Conservation (phyloP, 2,888 invertebrate species). For the Caenorhabditis sp. region DNA sequence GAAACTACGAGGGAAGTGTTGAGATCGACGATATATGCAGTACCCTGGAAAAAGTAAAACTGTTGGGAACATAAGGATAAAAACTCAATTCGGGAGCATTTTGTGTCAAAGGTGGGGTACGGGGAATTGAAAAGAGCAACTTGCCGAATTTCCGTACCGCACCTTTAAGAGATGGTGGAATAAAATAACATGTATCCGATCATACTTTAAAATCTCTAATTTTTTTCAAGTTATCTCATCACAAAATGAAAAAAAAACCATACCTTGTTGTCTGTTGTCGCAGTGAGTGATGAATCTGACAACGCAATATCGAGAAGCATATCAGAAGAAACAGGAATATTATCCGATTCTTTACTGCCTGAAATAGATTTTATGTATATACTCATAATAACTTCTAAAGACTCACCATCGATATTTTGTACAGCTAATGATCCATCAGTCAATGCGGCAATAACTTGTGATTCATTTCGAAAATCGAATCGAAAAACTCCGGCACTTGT, state of each 20-base stretch:
- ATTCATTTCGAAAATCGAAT: constrained; percentile 42
- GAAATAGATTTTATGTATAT: not conserved
- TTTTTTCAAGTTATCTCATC: too few species aligned
- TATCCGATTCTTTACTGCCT: constrained; percentile 21
- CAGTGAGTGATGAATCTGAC: constrained; percentile 20
- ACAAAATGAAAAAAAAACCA: not conserved
- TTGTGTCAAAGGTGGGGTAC: not conserved
- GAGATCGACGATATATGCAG: constrained; percentile 36
- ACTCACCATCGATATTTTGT: constrained; percentile 25
- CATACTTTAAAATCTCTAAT: too few species aligned
- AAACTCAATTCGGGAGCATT: not conserved
- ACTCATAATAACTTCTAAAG: not conserved
- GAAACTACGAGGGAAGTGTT: constrained; percentile 30
- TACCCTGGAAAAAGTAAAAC: constrained; percentile 31
- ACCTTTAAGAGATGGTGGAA: too few species aligned
- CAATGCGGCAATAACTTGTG: constrained; percentile 39
- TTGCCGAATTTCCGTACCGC: too few species aligned
- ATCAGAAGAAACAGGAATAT: constrained; percentile 33
- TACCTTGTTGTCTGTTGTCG: constrained; percentile 45
- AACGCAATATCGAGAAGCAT: constrained; percentile 48
- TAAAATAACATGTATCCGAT: too few species aligned
- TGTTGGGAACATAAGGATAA: too few species aligned
- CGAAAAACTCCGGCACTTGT: constrained; percentile 56
- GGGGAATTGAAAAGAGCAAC: too few species aligned
- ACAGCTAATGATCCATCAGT: constrained; percentile 45